A percentile compares a stretch with the other conserved stretches of the same genome.
phyloP scores from a whole-genome alignment of 2,888 invertebrate genomes.

The Thyatira batis region DNA sequence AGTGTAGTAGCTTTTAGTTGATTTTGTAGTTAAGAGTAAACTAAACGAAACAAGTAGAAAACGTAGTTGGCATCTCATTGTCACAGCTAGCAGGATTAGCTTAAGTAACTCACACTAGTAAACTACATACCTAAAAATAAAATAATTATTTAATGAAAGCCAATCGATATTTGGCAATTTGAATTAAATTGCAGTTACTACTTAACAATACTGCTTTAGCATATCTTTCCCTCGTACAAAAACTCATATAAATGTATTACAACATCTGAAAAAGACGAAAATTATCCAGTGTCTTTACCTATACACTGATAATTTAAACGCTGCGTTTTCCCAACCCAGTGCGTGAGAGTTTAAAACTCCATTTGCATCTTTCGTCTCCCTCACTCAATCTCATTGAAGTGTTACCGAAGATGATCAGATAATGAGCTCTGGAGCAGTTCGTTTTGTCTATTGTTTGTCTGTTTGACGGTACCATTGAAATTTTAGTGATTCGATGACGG shows the following conservation, averaged over 20 bases:
- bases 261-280: no score
- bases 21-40: no score
- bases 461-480: constrained; percentile 43
- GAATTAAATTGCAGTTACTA: not conserved
- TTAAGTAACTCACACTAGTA: not conserved
- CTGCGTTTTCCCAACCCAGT: constrained; percentile 21
- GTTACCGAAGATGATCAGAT: constrained; percentile 51
- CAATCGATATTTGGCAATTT: not conserved
- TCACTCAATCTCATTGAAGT: constrained; percentile 36
- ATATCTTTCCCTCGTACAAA: no score
- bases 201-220: not conserved
- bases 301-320: constrained; percentile 2
- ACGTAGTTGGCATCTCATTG: no score
- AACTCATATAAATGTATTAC: no score
- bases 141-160: not conserved
- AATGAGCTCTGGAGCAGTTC: constrained; percentile 40
- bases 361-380: constrained; percentile 13
- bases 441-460: constrained; percentile 42
- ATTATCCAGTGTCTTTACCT: no score
- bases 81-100: not conserved
- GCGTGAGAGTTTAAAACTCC: constrained; percentile 17
- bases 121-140: not conserved
- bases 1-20: no score
- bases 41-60: no score
- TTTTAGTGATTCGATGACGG: constrained; percentile 31